These are phyloP conservation scores for Drosophila guanche DNA, from an alignment of 1,140 invertebrate species.

Conservation along the genomic window DNA sequence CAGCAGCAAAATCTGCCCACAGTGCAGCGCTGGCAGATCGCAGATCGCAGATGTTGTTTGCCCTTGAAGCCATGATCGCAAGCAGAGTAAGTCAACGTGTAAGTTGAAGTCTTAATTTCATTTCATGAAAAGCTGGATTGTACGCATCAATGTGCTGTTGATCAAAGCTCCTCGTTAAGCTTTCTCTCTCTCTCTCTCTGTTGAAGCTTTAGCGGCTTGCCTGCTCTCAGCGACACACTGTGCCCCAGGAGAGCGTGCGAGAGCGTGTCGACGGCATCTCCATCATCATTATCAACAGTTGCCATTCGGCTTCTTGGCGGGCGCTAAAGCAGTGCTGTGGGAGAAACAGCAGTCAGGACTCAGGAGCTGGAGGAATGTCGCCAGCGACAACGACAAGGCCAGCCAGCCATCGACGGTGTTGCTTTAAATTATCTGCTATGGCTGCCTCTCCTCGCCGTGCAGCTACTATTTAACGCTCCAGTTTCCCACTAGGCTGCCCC, in stretches of 20 bases:
- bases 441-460: slow-evolving; percentile 9
- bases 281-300: slow-evolving; percentile 77
- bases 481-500: not conserved
- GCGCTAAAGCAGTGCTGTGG: slow-evolving; percentile 27
- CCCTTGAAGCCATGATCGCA: not conserved
- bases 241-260: slow-evolving; percentile 19
- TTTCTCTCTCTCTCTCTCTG: too few relatives aligned
- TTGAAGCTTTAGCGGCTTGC: not conserved
- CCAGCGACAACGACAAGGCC: slow-evolving; percentile 1
- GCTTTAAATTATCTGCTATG: slow-evolving; percentile 62
- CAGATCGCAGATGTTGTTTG: slow-evolving; percentile 1
- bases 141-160: too few relatives aligned
- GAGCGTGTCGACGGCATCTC: slow-evolving; percentile 55
- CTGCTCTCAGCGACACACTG: slow-evolving; percentile 20
- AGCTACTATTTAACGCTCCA: slow-evolving; percentile 31
- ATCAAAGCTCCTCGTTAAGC: too few relatives aligned
- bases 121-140: not conserved
- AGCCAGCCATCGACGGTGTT: slow-evolving; percentile 36
- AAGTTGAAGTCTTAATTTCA: too few relatives aligned
- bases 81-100: too few relatives aligned
- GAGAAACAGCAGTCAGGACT: slow-evolving; percentile 9
- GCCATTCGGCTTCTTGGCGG: slow-evolving; percentile 41
- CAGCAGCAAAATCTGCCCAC: not conserved
- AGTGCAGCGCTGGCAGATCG: not conserved
- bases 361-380: slow-evolving; percentile 4